phyloP scores from a whole-genome alignment of 2,113 vertebrate species.

The Chinchilla lanigera region DNA sequence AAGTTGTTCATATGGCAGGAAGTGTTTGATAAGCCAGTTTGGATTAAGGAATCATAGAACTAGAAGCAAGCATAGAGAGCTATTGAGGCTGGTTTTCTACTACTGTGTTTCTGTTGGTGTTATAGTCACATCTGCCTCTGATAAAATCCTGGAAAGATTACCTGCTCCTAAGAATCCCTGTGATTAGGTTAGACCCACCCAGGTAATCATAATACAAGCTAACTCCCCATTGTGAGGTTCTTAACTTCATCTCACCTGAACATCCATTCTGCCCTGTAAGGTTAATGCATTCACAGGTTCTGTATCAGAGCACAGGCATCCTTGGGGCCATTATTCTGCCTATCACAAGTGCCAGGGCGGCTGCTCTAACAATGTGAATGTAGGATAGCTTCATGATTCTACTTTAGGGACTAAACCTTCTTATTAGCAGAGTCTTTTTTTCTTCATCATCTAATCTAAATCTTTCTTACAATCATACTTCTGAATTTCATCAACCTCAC shows the following conservation, averaged over 20 bases:
- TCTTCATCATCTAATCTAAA: not conserved
- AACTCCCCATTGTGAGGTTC: not conserved
- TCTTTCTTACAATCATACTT: not conserved
- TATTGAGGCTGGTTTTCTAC: not conserved
- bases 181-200: not conserved
- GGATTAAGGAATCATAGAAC: not conserved
- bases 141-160: not conserved
- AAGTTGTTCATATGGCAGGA: conserved; percentile 1
- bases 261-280: not conserved
- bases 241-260: not conserved
- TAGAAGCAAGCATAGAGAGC: not conserved
- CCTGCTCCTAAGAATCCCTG: not conserved
- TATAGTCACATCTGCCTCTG: not conserved
- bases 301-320: not conserved
- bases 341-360: not conserved
- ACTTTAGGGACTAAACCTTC: not conserved
- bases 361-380: not conserved
- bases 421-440: not conserved
- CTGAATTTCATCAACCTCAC: not conserved
- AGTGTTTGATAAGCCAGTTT: conserved; percentile 15
- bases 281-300: not conserved
- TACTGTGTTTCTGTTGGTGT: not conserved
- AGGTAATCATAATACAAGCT: not conserved
- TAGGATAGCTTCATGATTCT: not conserved
- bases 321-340: not conserved